Percentiles rank a stretch among this genome's conserved stretches.
Conservation (phyloP, 37 sponge, comb jelly and placozoan genomes). For the Lycopodina hypogea region DNA sequence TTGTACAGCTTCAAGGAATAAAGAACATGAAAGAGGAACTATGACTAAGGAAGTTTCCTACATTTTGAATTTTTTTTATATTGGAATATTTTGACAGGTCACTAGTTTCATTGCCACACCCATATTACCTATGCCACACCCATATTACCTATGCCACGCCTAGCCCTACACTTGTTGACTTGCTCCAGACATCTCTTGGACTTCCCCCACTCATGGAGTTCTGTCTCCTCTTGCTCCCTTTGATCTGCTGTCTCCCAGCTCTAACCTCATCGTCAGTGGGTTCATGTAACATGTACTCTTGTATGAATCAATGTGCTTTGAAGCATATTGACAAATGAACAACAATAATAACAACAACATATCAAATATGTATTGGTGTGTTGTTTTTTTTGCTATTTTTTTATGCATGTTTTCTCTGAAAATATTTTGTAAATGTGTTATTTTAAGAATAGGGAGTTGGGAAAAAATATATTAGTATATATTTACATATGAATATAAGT, state of each 20-base stretch:
- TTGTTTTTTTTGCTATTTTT: no score
- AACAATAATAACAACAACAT: no score
- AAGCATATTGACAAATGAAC: no score
- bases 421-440: no score
- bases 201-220: slow-evolving; percentile 76
- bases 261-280: slow-evolving; percentile 63
- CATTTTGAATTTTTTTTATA: no score
- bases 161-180: no score
- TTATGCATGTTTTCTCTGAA: no score
- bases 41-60: background rate
- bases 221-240: slow-evolving; percentile 63
- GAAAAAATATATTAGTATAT: no score
- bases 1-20: background rate
- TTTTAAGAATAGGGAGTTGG: no score
- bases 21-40: slow-evolving; percentile 12
- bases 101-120: background rate
- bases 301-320: slow-evolving; percentile 74
- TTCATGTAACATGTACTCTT: slow-evolving; percentile 75
- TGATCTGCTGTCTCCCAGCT: slow-evolving; percentile 29
- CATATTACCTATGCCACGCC: background rate
- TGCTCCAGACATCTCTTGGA: slow-evolving; percentile 1
- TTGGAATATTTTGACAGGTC: no score
- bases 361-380: no score
- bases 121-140: background rate
- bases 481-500: no score